phyloP scores from a whole-genome alignment of 2,113 vertebrate genomes.

The Tragulus kanchil region DNA sequence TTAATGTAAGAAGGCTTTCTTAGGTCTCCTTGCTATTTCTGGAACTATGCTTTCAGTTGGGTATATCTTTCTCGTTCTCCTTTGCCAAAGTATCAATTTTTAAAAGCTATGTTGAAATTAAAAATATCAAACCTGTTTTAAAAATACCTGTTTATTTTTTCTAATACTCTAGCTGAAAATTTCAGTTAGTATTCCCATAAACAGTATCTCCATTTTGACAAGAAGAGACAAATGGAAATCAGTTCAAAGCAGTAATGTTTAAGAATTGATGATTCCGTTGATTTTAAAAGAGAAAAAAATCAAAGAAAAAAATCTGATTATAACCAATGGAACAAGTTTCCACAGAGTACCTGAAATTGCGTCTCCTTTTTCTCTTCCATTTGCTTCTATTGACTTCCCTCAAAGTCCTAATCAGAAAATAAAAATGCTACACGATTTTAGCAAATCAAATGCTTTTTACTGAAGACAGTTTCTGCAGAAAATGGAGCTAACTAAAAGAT shows the following conservation, averaged over 20 bases:
- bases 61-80: background rate
- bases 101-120: background rate
- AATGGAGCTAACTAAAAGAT: constrained; percentile 82
- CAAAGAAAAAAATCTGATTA: constrained; percentile 54
- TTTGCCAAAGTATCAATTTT: background rate
- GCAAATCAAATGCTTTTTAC: constrained; percentile 84
- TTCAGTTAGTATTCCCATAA: background rate
- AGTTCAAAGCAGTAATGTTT: background rate
- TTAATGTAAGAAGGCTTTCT: background rate
- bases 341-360: constrained; percentile 79
- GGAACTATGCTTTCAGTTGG: background rate
- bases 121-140: background rate
- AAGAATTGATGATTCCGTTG: background rate
- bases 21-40: background rate
- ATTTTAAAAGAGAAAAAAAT: constrained; percentile 47
- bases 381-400: constrained; percentile 59
- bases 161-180: background rate
- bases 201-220: background rate
- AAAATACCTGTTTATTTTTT: background rate
- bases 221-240: background rate
- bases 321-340: constrained; percentile 71
- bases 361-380: constrained; percentile 58
- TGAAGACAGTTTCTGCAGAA: constrained; percentile 78
- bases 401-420: constrained; percentile 70
- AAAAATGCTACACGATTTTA: constrained; percentile 74